Percentiles rank a stretch among this genome's conserved stretches.
Evolutionary conservation across 2,113 vertebrate species (phyloP).

Genomic region (Rhinolophus ferrumequinum): DNA sequence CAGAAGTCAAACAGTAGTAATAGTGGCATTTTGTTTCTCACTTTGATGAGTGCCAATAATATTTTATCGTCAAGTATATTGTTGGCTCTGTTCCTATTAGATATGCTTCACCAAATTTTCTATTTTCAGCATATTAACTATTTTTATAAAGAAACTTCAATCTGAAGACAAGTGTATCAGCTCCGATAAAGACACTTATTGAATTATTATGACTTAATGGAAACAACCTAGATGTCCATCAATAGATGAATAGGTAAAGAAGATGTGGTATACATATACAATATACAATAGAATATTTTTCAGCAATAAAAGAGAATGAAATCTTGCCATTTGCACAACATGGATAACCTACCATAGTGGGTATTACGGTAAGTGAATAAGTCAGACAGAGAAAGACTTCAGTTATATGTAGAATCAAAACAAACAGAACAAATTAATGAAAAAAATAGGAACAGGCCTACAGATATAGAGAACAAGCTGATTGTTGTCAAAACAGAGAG

Average conservation of each 20-base stretch:
- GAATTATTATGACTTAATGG: background rate
- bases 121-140: background rate
- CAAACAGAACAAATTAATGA: background rate
- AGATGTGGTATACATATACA: background rate
- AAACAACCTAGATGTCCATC: background rate
- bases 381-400: background rate
- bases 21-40: background rate
- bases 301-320: background rate
- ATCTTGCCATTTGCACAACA: background rate
- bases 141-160: background rate
- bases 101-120: background rate
- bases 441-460: background rate
- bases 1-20: background rate
- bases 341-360: background rate
- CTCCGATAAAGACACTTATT: background rate
- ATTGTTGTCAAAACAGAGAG: background rate
- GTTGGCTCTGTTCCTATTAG: background rate
- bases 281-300: background rate
- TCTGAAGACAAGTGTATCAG: background rate
- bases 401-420: background rate
- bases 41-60: background rate
- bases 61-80: background rate
- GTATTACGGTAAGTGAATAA: background rate
- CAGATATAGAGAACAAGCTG: background rate
- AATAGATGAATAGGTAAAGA: background rate